phyloP scores from a whole-genome alignment of 2,888 invertebrate genomes.

The Brenthis ino region DNA sequence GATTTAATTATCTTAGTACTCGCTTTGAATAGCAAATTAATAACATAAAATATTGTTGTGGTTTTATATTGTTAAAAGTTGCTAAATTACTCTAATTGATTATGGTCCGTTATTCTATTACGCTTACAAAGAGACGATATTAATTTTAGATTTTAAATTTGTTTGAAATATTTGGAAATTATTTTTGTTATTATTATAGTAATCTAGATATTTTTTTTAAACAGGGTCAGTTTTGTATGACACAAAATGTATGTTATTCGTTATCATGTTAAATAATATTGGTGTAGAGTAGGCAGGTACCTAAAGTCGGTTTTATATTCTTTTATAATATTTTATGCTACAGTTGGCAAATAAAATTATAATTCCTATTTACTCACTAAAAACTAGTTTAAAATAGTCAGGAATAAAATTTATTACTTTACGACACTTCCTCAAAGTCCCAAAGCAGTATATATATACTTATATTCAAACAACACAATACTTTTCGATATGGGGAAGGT shows the following conservation, averaged over 20 bases:
- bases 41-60: slow-evolving; percentile 28
- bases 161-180: too few species aligned
- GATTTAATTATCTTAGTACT: slow-evolving; percentile 41
- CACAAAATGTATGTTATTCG: too few species aligned
- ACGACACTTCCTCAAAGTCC: background rate
- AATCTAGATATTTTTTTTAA: too few species aligned
- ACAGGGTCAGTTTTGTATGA: too few species aligned
- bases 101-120: background rate
- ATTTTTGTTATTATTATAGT: too few species aligned
- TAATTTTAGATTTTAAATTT: too few species aligned
- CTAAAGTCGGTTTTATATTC: too few species aligned
- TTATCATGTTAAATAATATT: too few species aligned
- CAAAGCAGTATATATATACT: background rate
- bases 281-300: too few species aligned
- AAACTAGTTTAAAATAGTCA: background rate
- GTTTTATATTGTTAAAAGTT: slow-evolving; percentile 40
- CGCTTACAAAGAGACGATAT: background rate
- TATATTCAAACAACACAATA: slow-evolving; percentile 30
- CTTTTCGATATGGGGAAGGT: slow-evolving; percentile 32
- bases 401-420: background rate
- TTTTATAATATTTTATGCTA: too few species aligned
- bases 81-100: slow-evolving; percentile 5
- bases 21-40: slow-evolving; percentile 34
- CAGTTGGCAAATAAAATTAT: too few species aligned
- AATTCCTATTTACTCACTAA: background rate